Percentiles rank a stretch among this genome's conserved stretches.
Conservation (phyloP, 92 coral and sea anemone genomes). For the Meandrina meandrites region DNA sequence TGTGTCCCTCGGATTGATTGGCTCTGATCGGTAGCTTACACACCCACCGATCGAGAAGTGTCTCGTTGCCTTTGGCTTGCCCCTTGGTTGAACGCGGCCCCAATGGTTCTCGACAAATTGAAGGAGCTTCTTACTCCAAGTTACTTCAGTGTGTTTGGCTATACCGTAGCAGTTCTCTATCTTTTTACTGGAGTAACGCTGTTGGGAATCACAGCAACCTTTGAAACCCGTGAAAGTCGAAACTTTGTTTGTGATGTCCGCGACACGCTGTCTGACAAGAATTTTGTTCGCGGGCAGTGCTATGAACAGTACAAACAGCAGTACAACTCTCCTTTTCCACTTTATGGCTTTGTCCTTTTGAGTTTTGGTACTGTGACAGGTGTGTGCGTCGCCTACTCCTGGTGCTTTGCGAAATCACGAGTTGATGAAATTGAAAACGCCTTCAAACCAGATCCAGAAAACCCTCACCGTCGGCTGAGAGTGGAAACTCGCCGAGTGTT, state of each 20-base stretch:
- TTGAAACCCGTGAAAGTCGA: conserved; percentile 23
- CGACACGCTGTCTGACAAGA: conserved; percentile 49
- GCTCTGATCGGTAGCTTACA: too few relatives aligned
- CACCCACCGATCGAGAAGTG: too few relatives aligned
- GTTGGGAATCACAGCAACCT: not conserved
- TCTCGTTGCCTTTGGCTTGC: too few relatives aligned
- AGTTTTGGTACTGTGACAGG: not conserved
- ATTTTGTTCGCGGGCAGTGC: too few relatives aligned
- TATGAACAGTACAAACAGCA: too few relatives aligned
- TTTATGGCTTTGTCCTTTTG: conserved; percentile 40
- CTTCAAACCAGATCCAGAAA: conserved; percentile 33
- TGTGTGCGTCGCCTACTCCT: conserved; percentile 40
- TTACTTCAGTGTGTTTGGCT: conserved; percentile 5
- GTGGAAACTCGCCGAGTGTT: conserved; percentile 39
- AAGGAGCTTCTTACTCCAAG: too few relatives aligned
- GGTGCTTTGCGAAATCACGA: conserved; percentile 34
- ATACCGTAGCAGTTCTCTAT: not conserved
- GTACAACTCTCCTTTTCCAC: conserved; percentile 42
- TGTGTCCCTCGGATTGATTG: too few relatives aligned
- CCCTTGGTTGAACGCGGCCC: too few relatives aligned
- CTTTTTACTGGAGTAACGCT: not conserved
- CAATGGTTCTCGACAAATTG: too few relatives aligned
- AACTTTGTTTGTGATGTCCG: too few relatives aligned
- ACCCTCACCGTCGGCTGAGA: conserved; percentile 36
- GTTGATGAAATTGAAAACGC: conserved; percentile 46